Conservation (phyloP, 1,140 invertebrate species). For the Physella acuta region DNA sequence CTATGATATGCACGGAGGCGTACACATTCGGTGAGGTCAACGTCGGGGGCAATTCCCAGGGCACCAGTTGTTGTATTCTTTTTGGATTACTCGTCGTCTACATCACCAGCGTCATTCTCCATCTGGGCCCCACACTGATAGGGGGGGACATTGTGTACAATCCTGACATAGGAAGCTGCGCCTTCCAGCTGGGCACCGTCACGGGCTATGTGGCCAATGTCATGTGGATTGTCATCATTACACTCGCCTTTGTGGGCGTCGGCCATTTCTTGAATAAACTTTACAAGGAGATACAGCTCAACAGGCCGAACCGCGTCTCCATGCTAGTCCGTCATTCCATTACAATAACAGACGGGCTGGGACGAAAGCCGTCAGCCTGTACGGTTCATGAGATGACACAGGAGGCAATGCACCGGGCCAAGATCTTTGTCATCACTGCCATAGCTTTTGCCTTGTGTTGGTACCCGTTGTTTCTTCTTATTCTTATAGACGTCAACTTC, state of each 20-base stretch:
- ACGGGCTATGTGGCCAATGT: conserved; percentile 57
- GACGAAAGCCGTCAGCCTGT: conserved; percentile 35
- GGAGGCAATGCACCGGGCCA: conserved; percentile 51
- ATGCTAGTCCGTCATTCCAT: conserved; percentile 55
- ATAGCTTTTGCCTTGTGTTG: conserved; percentile 53
- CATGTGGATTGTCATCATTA: conserved; percentile 58
- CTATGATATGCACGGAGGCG: conserved; percentile 58
- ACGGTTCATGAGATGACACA: conserved; percentile 34
- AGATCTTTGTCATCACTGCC: conserved; percentile 52
- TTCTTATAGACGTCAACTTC: conserved; percentile 53
- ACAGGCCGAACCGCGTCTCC: conserved; percentile 53
- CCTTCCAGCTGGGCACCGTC: conserved; percentile 54
- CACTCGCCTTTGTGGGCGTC: conserved; percentile 47
- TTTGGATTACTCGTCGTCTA: conserved; percentile 59
- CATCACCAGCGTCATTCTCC: conserved; percentile 55
- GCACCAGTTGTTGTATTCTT: conserved; percentile 54
- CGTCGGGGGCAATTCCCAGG: conserved; percentile 50
- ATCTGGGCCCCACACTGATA: conserved; percentile 59
- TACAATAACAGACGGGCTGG: conserved; percentile 44
- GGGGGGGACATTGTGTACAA: conserved; percentile 59
- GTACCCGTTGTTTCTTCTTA: conserved; percentile 58
- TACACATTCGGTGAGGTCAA: conserved; percentile 58
- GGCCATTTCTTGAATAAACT: conserved; percentile 54
- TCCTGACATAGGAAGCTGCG: conserved; percentile 55
- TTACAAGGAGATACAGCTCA: conserved; percentile 55